These are phyloP conservation scores for Typhlomys cinereus DNA, from an alignment of 2,113 vertebrate species.

Conservation along the genomic window DNA sequence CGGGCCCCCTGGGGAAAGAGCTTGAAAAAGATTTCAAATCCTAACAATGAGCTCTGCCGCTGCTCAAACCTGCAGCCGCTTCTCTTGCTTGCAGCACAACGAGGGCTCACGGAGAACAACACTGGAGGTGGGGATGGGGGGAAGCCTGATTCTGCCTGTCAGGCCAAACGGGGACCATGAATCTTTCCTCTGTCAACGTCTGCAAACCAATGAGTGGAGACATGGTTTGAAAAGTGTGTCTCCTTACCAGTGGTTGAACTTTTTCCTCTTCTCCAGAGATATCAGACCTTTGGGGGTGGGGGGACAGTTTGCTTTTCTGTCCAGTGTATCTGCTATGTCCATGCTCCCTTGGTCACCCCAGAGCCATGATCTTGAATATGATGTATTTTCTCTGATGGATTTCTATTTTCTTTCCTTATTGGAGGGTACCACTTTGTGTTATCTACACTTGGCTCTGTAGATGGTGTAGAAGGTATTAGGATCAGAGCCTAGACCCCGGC, in stretches of 20 bases:
- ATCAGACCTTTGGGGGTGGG: background rate
- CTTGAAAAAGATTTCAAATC: constrained; percentile 73
- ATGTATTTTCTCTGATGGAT: background rate
- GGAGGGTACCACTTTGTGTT: background rate
- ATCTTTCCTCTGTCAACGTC: constrained; percentile 19
- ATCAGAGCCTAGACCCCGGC: no score
- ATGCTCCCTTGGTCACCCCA: background rate
- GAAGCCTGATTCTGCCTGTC: constrained; percentile 1
- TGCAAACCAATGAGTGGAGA: background rate
- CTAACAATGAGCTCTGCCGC: constrained; percentile 55
- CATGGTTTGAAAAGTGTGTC: background rate
- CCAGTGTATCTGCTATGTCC: background rate
- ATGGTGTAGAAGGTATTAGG: background rate
- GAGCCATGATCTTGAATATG: background rate
- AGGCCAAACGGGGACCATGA: background rate
- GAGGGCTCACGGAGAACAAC: constrained; percentile 63
- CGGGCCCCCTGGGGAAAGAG: constrained; percentile 48
- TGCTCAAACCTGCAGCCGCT: constrained; percentile 64
- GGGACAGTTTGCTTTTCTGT: background rate
- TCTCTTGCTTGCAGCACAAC: constrained; percentile 57
- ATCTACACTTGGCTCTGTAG: background rate
- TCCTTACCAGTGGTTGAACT: no score
- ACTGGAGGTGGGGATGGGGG: constrained; percentile 50
- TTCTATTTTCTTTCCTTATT: background rate
- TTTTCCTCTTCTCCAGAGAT: background rate